Evolutionary conservation across 2,797 vertebrate species (phyloP).

Genomic region (Rhincodon typus): DNA sequence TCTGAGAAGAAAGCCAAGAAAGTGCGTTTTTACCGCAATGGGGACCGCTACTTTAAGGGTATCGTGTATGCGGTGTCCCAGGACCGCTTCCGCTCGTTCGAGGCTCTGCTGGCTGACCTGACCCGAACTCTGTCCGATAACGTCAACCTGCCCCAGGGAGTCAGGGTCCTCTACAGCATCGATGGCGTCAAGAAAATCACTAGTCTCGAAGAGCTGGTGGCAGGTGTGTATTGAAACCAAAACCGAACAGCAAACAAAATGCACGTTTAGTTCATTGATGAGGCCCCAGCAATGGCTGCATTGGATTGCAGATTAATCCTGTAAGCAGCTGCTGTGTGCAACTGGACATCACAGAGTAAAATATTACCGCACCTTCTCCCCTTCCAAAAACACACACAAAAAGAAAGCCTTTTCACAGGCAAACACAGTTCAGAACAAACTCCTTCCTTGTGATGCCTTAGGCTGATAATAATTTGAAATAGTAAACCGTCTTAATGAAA

Average conservation of each 20-base stretch:
- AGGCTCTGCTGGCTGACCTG: conserved; percentile 90
- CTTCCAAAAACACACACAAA: background rate
- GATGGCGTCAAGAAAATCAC: conserved; percentile 79
- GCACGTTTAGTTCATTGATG: background rate
- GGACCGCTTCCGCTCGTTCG: conserved; percentile 86
- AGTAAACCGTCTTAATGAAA: background rate
- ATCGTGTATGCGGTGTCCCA: conserved; percentile 94
- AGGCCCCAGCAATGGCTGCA: background rate
- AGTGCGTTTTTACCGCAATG: conserved; percentile 93
- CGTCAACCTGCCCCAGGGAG: conserved; percentile 91
- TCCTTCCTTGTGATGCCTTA: background rate
- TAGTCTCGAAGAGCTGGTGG: conserved; percentile 83
- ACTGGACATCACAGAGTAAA: background rate
- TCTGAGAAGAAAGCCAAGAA: conserved; percentile 97
- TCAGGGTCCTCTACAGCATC: conserved; percentile 84
- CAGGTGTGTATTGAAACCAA: conserved; percentile 66
- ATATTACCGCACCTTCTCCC: background rate
- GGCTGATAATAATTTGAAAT: background rate
- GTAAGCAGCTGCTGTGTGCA: background rate
- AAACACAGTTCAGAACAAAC: background rate
- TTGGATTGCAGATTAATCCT: background rate
- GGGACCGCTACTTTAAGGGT: conserved; percentile 96
- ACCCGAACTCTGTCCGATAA: conserved; percentile 91
- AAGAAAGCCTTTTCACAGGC: background rate
- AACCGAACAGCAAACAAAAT: background rate